Conservation (phyloP, 2,797 vertebrate species). For the Monodelphis domestica region DNA sequence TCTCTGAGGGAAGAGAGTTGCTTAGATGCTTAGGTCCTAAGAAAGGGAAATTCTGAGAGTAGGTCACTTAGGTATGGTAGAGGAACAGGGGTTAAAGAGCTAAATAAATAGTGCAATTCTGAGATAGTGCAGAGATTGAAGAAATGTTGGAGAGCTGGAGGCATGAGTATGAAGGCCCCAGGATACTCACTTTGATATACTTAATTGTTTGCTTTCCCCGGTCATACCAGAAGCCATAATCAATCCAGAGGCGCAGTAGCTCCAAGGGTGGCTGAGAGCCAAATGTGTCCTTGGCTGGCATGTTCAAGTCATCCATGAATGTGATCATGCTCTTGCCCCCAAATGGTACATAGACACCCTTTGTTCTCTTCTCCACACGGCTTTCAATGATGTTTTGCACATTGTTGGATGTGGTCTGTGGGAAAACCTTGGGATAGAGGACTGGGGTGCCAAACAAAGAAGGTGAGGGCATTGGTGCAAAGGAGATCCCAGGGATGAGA, state of each 20-base stretch:
- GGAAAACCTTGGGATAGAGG: neutral
- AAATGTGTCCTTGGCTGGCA: constrained; percentile 91
- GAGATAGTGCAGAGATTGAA: neutral
- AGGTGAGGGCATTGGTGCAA: neutral
- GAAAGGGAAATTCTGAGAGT: neutral
- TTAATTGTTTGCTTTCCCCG: constrained; percentile 88
- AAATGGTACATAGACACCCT: constrained; percentile 89
- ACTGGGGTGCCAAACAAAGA: neutral
- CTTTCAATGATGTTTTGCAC: constrained; percentile 92
- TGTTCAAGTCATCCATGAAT: constrained; percentile 94
- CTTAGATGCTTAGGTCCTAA: neutral
- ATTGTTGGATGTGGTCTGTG: constrained; percentile 90
- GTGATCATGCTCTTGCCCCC: constrained; percentile 91
- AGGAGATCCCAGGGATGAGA: neutral
- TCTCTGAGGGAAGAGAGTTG: neutral
- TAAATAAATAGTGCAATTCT: neutral
- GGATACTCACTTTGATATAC: constrained; percentile 89
- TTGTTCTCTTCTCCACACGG: constrained; percentile 91
- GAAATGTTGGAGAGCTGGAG: neutral
- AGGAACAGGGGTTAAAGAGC: neutral
- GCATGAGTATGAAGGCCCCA: neutral
- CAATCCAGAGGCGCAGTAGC: constrained; percentile 92
- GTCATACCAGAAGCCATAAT: constrained; percentile 95
- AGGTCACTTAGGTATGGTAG: neutral
- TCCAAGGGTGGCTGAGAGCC: constrained; percentile 94